These are phyloP conservation scores for Sipha maydis DNA, from an alignment of 2,888 invertebrate genomes.

Conservation along the genomic window DNA sequence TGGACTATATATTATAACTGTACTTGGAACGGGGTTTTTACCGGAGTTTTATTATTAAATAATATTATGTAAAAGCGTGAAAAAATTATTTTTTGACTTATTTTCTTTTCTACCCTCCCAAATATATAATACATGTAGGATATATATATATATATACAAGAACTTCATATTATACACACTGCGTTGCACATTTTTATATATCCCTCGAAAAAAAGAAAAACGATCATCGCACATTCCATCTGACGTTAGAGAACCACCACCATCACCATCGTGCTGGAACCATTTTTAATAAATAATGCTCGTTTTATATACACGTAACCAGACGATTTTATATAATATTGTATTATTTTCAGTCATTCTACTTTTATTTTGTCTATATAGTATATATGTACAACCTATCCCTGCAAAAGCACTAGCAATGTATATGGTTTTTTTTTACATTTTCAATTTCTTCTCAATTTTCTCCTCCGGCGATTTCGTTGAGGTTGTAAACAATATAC, in stretches of 20 bases:
- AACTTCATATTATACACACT: constrained; percentile 18
- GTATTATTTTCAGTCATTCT: constrained; percentile 17
- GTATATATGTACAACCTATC: no score
- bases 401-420: no score
- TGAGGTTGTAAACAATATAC: constrained; percentile 49
- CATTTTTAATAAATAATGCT: constrained; percentile 47
- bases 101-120: neutral
- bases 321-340: constrained; percentile 35
- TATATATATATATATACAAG: neutral
- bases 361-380: neutral
- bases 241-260: neutral
- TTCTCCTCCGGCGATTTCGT: constrained; percentile 54
- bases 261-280: neutral
- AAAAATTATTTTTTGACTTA: neutral
- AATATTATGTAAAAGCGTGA: neutral
- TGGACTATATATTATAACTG: neutral
- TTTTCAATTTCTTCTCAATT: constrained; percentile 62
- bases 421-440: constrained; percentile 5
- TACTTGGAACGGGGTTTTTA: no score
- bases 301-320: constrained; percentile 17
- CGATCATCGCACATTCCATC: constrained; percentile 32
- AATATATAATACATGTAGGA: neutral
- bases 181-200: constrained; percentile 22
- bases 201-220: constrained; percentile 29
- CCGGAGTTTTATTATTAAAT: constrained; percentile 15